phyloP scores from a whole-genome alignment of 2,113 vertebrate species.

The Antennarius striatus region DNA sequence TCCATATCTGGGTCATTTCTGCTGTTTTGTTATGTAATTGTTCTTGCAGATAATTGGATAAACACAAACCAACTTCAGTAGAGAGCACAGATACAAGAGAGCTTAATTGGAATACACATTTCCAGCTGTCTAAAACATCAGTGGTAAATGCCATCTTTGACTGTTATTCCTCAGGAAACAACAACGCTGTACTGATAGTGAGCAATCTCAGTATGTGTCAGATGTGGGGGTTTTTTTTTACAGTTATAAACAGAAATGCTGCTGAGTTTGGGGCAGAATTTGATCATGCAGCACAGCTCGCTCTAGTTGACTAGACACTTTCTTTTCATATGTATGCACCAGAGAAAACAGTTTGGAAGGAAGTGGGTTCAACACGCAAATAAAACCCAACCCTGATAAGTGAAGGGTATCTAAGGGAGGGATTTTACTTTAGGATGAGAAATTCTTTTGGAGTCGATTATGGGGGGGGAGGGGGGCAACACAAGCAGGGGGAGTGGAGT shows the following conservation, averaged over 20 bases:
- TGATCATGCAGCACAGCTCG: background rate
- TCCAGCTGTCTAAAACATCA: slow-evolving; percentile 19
- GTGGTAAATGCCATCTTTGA: slow-evolving; percentile 29
- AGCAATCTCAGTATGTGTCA: slow-evolving; percentile 1
- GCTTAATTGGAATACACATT: slow-evolving; percentile 21
- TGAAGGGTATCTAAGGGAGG: background rate
- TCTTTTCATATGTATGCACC: background rate
- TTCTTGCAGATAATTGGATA: slow-evolving; percentile 47
- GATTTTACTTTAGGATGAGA: slow-evolving; percentile 27
- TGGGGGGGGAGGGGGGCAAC: slow-evolving; percentile 19
- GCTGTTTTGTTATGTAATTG: slow-evolving; percentile 20
- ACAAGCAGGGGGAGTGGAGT: slow-evolving; percentile 28
- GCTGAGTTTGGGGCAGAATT: background rate
- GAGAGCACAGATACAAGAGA: slow-evolving; percentile 6
- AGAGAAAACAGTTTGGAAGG: background rate
- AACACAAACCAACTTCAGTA: slow-evolving; percentile 18
- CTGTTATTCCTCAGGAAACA: background rate
- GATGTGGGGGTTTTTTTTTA: too few relatives aligned
- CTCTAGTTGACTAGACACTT: too few relatives aligned
- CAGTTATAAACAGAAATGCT: too few relatives aligned
- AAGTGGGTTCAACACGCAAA: background rate
- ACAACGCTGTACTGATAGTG: too few relatives aligned
- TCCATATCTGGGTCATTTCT: slow-evolving; percentile 46
- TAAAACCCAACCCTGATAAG: slow-evolving; percentile 4
- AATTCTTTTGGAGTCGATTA: slow-evolving; percentile 16